Base-by-base conservation (phyloP, 2,797 vertebrate genomes). In the Poeciliopsis gracilis region DNA sequence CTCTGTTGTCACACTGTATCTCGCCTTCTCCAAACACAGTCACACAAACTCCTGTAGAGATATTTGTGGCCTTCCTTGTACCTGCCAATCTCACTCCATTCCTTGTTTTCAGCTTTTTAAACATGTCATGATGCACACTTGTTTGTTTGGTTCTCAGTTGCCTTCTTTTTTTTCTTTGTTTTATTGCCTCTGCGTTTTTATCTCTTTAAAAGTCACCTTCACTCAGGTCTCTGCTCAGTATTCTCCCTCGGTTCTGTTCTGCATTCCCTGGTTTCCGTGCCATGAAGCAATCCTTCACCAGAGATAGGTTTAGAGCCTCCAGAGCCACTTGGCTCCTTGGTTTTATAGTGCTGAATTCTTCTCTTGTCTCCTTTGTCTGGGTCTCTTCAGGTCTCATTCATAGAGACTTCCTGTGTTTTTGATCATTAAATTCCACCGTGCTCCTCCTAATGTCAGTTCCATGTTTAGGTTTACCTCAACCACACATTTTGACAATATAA, bases 31-130 rank as follows among this genome's bases (percentile, higher is more conserved):
- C 18, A 41, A 20, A 30, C 36, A 33, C 74, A 57, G 25, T 63
- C 73, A 55, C 72, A 72, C 55, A n/a, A 51, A 73, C 73, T 86
- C 80, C 82, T 83, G 85, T 72, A 59, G 81, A 82, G 73, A 45
- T 78, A 77, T 84, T 85, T 78, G 76, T 77, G 86, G 88, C 87
- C 90, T 83, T 88, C 76, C 45, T 11, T 55, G 0, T 12, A 66
- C 76, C 81, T 88, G 89, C 73, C 87, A 86, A 79, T 91, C 87
- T 83, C 74, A 76, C 76, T 77, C 83, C 45, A 16, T 78, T 86
- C 80, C 79, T 83, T 28, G 7, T 74, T 82, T 82, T 76, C 51
- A 66, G 45, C 45, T 25, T 72, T 75, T 12, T 36, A 33, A 74
- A 66, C 67, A 73, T 63, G 59, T 63, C 2, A 36, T 9, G 2